Base-by-base conservation (phyloP, 2,113 vertebrate species). In the Eretmochelys imbricata region DNA sequence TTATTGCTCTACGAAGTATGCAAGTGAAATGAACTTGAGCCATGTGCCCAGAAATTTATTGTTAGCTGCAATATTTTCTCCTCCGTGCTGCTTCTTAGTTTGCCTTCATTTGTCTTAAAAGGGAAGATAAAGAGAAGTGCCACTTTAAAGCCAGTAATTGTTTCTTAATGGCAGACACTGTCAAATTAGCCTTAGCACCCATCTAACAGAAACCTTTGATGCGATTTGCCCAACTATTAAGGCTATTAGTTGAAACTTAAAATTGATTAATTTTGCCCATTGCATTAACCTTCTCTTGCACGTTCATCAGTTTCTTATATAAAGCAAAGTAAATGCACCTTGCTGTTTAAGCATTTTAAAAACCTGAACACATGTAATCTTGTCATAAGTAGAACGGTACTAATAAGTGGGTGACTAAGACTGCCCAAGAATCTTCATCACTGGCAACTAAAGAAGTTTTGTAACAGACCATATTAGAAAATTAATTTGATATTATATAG, bases 191-290 rank as follows among this genome's bases (percentile, higher is more conserved):
- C 51, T 90, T 84, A 95, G 95, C 89, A 84, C 86, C 94, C 93
- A 93, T 95, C 93, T 97, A 95, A 79, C 89, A 88, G 85, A 85
- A 97, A 96, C 98, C 78, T 97, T 97, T 91, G 89, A 97, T 96
- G 91, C 96, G 90, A 95, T 90, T 96, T 97, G 76, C 57, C 89
- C 87, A 95, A 96, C 84, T 96, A 93, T 96, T 95, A 97, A 96
- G 80, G 75, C 78, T 96, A 91, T 98, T 97, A 98, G 80, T 80
- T 75, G 81, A 96, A 98, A 97, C 55, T 59, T 85, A 51, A 96
- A 97, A 96, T 95, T 95, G 97, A 98, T 98, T 98, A 97, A 95
- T 97, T 98, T 95, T 97, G 42, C 83, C 82, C 82, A 53, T 85
- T 98, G 89, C 87, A 97, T 98, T 97, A 97, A 96, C 95, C 96